phyloP scores from a whole-genome alignment of 2,797 vertebrate genomes.

The Acipenser transmontanus region DNA sequence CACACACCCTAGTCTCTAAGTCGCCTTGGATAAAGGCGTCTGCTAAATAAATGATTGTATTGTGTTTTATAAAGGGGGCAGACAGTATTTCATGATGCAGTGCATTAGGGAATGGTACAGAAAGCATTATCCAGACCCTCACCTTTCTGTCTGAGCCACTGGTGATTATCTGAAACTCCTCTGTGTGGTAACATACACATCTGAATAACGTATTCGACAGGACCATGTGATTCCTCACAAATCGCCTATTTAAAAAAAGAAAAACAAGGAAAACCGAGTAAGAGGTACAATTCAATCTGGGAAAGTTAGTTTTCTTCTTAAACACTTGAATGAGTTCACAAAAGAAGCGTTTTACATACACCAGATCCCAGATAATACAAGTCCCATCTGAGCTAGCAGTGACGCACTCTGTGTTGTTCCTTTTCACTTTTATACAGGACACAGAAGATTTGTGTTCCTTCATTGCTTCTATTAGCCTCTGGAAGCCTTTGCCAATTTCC shows the following conservation, averaged over 20 bases:
- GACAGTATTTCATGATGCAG: too few species aligned
- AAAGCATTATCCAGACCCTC: background rate
- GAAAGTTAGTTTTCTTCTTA: background rate
- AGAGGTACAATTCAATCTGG: background rate
- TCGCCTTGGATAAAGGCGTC: too few species aligned
- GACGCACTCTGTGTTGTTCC: conserved; percentile 70
- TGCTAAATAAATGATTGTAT: too few species aligned
- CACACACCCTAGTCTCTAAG: too few species aligned
- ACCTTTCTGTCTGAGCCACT: conserved; percentile 80
- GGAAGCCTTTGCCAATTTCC: conserved; percentile 55
- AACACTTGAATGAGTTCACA: background rate
- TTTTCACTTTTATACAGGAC: conserved; percentile 72
- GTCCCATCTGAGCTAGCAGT: conserved; percentile 74
- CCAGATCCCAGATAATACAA: conserved; percentile 86
- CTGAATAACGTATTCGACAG: conserved; percentile 71
- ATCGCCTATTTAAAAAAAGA: conserved; percentile 50
- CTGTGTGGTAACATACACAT: conserved; percentile 81
- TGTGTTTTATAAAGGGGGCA: too few species aligned
- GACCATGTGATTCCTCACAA: conserved; percentile 72
- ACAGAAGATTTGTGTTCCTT: conserved; percentile 71
- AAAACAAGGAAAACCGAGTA: background rate
- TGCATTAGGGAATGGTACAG: too few species aligned
- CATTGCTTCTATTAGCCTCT: conserved; percentile 61
- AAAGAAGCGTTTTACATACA: conserved; percentile 57
- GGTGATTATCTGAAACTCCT: conserved; percentile 79